phyloP scores from a whole-genome alignment of 2,888 invertebrate genomes.

The Noctua pronuba region DNA sequence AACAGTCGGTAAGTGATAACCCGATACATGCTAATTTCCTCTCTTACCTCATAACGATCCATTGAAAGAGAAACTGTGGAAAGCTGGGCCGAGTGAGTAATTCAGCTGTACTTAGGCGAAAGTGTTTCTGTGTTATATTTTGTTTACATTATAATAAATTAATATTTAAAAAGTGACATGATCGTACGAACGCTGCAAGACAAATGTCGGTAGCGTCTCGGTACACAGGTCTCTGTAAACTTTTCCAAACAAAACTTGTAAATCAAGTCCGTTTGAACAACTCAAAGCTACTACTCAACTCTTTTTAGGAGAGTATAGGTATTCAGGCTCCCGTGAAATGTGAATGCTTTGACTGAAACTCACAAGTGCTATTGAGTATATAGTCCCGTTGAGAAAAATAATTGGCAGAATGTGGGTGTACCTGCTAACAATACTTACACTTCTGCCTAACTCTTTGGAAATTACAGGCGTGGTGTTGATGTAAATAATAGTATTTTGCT shows the following conservation, averaged over 20 bases:
- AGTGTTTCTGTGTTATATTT: constrained; percentile 25
- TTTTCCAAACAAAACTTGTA: background rate
- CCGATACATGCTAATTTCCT: constrained; percentile 22
- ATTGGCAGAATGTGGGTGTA: background rate
- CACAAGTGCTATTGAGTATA: background rate
- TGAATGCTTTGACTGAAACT: background rate
- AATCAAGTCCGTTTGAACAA: background rate
- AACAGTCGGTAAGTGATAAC: constrained; percentile 37
- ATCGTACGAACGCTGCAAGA: background rate
- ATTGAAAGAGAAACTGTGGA: constrained; percentile 39
- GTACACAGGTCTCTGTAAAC: background rate
- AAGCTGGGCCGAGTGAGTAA: constrained; percentile 14
- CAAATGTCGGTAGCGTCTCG: background rate
- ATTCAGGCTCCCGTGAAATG: background rate
- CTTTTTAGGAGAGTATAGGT: background rate
- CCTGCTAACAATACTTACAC: background rate
- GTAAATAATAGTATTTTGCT: background rate
- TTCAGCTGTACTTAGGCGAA: constrained; percentile 22
- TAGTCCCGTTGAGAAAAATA: background rate
- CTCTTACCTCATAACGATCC: constrained; percentile 12
- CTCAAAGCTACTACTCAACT: background rate
- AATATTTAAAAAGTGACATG: background rate
- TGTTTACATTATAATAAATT: background rate
- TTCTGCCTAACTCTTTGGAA: too few relatives aligned
- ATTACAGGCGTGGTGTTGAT: background rate